Evolutionary conservation across 2,113 vertebrate genomes (phyloP), one percentile per base, ranked within the genome.

Genomic region (Bufo bufo): DNA sequence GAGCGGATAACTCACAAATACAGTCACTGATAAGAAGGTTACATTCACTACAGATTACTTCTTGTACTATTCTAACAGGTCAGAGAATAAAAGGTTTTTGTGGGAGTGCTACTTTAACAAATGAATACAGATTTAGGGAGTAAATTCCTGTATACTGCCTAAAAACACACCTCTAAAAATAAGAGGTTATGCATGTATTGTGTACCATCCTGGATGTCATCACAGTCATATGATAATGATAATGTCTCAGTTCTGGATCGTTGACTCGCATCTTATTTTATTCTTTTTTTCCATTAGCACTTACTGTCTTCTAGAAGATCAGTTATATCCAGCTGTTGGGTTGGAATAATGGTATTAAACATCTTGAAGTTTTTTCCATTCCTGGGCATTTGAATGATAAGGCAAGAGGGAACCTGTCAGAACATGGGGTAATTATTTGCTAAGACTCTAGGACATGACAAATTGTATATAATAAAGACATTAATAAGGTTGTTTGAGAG

Each of bases 291-390:
- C 16, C 16, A 4, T 59, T 9, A 81, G 13, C 6, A 81, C 93
- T 93, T 78, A 96, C 94, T 91, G 92, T 96, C 94, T 9, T 96
- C 95, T 90, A 96, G 92, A 59, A 96, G 93, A 92, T 96, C 95
- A 3, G 96, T 96, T 92, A 96, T 92, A 93, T 96, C 86, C 87
- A 92, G 84, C 82, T 91, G 84, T 52, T 91, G 85, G 16, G 87
- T 90, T 0, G 96, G 96, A 83, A 96, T 91, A 88, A 96, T 96
- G 89, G 93, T 95, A 0, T 94, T 94, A 86, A 95, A 97, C 94
- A 96, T 96, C 89, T 97, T 97, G 89, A 96, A 97, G 86, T 96
- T 95, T 89, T 96, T 96, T 2, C 96, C 96, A 47, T 96, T 96
- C 9, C 96, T 90, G 8, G 96, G 96, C 95, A 96, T 96, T 72